These are phyloP conservation scores for Cyanoramphus novaezelandiae DNA, from an alignment of 2,113 vertebrate genomes.

Conservation along the genomic window DNA sequence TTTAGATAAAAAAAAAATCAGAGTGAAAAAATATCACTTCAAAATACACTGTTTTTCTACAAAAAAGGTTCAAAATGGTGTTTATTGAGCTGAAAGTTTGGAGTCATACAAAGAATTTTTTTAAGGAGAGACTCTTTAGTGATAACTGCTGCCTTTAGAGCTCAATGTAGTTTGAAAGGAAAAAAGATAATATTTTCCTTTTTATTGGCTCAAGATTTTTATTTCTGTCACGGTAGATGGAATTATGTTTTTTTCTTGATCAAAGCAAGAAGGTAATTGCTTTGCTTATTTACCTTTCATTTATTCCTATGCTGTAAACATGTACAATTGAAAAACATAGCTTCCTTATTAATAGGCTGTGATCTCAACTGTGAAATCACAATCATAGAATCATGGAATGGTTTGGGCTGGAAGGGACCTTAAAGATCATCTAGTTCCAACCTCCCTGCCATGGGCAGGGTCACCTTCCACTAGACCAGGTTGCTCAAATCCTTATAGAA, in stretches of 20 bases:
- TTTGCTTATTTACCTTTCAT: background rate
- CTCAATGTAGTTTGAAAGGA: background rate
- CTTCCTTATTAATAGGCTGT: background rate
- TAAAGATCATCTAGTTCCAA: background rate
- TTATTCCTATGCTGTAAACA: background rate
- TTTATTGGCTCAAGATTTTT: background rate
- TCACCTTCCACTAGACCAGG: background rate
- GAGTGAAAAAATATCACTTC: background rate
- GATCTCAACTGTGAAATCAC: background rate
- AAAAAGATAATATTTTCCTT: background rate
- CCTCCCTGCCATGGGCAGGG: background rate
- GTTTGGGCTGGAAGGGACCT: background rate
- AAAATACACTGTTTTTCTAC: background rate
- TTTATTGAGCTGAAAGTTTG: background rate
- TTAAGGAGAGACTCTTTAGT: background rate
- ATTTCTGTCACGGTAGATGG: background rate
- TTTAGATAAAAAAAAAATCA: background rate
- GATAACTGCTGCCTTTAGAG: background rate
- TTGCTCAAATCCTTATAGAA: background rate
- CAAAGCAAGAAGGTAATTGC: background rate
- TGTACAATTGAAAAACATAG: background rate
- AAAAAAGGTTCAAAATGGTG: background rate
- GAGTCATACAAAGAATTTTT: background rate
- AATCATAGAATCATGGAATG: background rate
- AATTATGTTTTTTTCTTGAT: background rate